Base-by-base conservation (phyloP, 1,140 invertebrate species). In the Hypsibius dujardini region DNA sequence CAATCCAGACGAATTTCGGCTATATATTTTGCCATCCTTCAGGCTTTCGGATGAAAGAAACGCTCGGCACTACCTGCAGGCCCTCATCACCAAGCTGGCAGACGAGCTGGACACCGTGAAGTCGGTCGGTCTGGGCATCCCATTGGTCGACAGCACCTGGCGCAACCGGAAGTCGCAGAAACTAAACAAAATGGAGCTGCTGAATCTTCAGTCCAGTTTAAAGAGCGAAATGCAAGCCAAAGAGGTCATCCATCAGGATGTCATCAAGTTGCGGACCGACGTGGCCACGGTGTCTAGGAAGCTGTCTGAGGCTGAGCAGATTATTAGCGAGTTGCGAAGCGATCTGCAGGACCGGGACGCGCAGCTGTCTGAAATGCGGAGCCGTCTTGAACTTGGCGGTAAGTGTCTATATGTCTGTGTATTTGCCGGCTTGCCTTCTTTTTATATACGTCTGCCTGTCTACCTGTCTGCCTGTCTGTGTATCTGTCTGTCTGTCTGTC, bases 211-310 rank as follows among this genome's bases (percentile, higher is more conserved):
- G 79, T 95, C 92, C 73, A 92, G 89, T 70, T 82, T 99, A 28
- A 90, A 98, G 78, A 92, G 90, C 70, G 95, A 99, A 84, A 95
- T 98, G 74, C 92, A 95, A 82, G 95, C 95, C 2, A 99, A 98
- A 80, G 90, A 95, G 79, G 85, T 87, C 2, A 92, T 97, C 72
- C 88, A 87, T 50, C 92, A 96, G 79, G 94, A 97, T 79, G 84
- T 98, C 0, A 91, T 87, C 72, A 87, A 90, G 78, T 89, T 90
- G 1, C 84, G 94, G 74, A 88, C 90, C 2, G 91, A 94, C 76
- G 84, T 93, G 67, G 85, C 95, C 70, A 87, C 88, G 70, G 87
- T 88, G 59, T 7, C 12, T 7, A 67, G 42, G 62, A 67, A 67
- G 42, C 62, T 67, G 12, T 15, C 12, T 3, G 62, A 67, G 3